Base-by-base conservation (phyloP, 2,113 vertebrate genomes). In the Equus quagga region DNA sequence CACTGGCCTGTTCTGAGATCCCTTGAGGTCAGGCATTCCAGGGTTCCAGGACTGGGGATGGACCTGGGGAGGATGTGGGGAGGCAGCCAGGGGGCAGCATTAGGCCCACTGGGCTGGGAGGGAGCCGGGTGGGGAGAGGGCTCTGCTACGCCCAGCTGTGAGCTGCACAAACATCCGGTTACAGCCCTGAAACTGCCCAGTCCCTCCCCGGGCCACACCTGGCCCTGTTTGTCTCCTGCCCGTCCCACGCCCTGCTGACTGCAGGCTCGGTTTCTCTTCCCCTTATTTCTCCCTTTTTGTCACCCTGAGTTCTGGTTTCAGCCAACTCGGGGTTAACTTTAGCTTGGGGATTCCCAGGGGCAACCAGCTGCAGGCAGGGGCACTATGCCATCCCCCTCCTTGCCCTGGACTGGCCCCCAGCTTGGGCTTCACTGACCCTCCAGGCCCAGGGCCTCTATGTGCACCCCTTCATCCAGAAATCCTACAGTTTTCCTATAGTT, bases 221-320 rank as follows among this genome's bases (percentile, higher is more conserved):
- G 98, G 92, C 12, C 21, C 33, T 98, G 97, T 97, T 98, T 98
- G 92, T 94, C 75, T 5, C 82, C 28, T 86, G 80, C 64, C 31
- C 13, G 4, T 56, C 2, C 62, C 84, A 94, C 1, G 64, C 14
- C 60, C 49, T 1, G 0, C 2, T 36, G 67, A 44, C 70, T 19
- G 15, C 1, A 9, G 21, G 10, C 46, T 51, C 3, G 31, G 72
- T 89, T 67, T 87, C 78, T 80, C 87, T 88, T 93, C 93, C n/a
- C n/a, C 72, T 79, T 96, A n/a, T 17, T 82, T 64, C 46, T 51
- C 92, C 73, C 6, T 36, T 83, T 87, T 87, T 80, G 89, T 60
- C 51, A 76, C 41, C 51, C 23, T 18, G 89, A 90, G 88, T 95
- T 97, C 65, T 94, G 75, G 36, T 97, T 92, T 95, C 49, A 33